These are phyloP conservation scores for Cantharis lateralis DNA, from an alignment of 2,888 invertebrate genomes.

Conservation along the genomic window DNA sequence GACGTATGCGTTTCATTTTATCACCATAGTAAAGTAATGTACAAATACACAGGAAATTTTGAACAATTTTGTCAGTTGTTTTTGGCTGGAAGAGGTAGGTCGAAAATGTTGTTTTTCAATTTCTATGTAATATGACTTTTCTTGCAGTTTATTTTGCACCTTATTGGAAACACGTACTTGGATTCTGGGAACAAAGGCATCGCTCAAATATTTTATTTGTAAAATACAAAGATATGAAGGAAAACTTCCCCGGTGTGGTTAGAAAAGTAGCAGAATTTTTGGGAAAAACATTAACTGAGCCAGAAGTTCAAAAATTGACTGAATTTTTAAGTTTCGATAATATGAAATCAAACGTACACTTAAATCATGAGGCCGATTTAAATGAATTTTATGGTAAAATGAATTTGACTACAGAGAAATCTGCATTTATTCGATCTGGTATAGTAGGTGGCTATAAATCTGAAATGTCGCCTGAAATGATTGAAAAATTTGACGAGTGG, in stretches of 20 bases:
- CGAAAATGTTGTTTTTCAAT: neutral
- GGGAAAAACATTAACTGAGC: constrained; percentile 45
- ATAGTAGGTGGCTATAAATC: constrained; percentile 52
- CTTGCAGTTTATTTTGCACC: constrained; percentile 38
- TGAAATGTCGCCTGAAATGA: constrained; percentile 73
- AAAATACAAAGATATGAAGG: constrained; percentile 82
- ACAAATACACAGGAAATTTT: constrained; percentile 63
- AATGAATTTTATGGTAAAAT: constrained; percentile 42
- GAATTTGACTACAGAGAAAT: constrained; percentile 48
- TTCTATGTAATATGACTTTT: neutral
- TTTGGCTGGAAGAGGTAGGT: constrained; percentile 62
- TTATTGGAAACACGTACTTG: constrained; percentile 49
- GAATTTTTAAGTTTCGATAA: constrained; percentile 58
- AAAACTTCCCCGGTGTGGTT: constrained; percentile 59
- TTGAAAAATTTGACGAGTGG: constrained; percentile 74
- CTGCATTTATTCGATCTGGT: constrained; percentile 57
- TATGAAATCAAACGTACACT: constrained; percentile 56
- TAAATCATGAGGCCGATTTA: constrained; percentile 36
- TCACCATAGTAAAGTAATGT: constrained; percentile 73
- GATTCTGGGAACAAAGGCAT: constrained; percentile 72
- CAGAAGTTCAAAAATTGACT: constrained; percentile 50
- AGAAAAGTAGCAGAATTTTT: constrained; percentile 54
- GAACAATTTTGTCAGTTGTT: constrained; percentile 78
- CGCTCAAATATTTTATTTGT: constrained; percentile 77
- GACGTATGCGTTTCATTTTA: constrained; percentile 89